Evolutionary conservation across 2,113 vertebrate genomes (phyloP).

Genomic region (Chamaea fasciata): DNA sequence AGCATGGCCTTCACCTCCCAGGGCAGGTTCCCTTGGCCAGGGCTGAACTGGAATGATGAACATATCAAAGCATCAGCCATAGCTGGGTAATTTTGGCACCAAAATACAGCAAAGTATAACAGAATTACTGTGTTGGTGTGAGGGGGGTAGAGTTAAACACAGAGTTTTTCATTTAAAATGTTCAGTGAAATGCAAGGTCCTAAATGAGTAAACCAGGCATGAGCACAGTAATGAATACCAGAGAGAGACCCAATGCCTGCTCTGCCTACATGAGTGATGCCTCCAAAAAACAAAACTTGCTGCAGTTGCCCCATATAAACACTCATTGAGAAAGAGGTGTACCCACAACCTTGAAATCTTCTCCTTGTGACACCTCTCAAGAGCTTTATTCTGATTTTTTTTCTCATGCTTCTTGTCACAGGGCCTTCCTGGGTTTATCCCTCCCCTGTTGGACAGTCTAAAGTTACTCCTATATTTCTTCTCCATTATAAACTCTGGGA

Average conservation of each 20-base stretch:
- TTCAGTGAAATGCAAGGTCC: neutral
- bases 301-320: accelerated
- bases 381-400: neutral
- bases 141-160: neutral
- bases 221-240: neutral
- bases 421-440: neutral
- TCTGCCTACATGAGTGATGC: accelerated
- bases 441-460: neutral
- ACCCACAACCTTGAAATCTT: neutral
- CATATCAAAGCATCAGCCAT: neutral
- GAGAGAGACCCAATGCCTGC: neutral
- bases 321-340: neutral
- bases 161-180: neutral
- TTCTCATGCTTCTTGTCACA: neutral
- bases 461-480: neutral
- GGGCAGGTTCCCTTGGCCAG: neutral
- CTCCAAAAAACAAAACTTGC: neutral
- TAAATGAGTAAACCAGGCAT: neutral
- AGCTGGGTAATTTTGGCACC: neutral
- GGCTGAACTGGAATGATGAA: neutral
- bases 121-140: neutral
- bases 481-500: neutral
- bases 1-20: accelerated
- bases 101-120: neutral
- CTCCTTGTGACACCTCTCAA: neutral